Base-by-base conservation (phyloP, 2,113 vertebrate species). In the Strix aluco region DNA sequence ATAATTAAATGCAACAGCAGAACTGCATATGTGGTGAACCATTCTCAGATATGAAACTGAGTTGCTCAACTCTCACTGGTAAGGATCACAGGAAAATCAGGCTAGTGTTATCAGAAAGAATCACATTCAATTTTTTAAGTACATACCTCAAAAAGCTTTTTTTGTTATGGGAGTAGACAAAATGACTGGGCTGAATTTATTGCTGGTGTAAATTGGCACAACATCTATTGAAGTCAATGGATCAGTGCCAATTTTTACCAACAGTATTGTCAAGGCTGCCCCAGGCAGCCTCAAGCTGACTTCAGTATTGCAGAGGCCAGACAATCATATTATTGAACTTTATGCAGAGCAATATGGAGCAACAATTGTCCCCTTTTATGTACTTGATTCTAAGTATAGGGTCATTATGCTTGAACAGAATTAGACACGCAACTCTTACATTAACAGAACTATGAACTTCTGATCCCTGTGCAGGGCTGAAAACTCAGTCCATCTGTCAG, bases 191-290 rank as follows among this genome's bases (percentile, higher is more conserved):
- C 42, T 84, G 67, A 81, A 82, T 86, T 90, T 93, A 71, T 23
- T 95, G 78, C 61, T 86, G 52, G 71, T 65, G 47, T 85, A 84
- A 95, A 93, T 40, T 89, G 82, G 85, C 59, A 84, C 30, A 89
- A 55, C 22, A 83, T 63, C 62, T 86, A 46, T 20, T 86, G 58
- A 82, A 88, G 78, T 59, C 70, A 34, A 58, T 44, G 54, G 61
- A 74, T 55, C 51, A 7, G 34, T 62, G 79, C 62, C 89, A 95
- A 10, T 51, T 94, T 92, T 47, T 54, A 82, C 61, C 85, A 86
- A 77, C 40, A 70, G 7, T 42, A 69, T 38, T 86, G 61, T 63
- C 67, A 82, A 5, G 9, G 52, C 36, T 94, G 93, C 61, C 51
- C n/a, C 51, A 94, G 77, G 66, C 82, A 92, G 67, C 30, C 72